A percentile compares a stretch with the other conserved stretches of the same genome.
phyloP scores from a whole-genome alignment of 1,140 invertebrate species.

The Nomia melanderi region DNA sequence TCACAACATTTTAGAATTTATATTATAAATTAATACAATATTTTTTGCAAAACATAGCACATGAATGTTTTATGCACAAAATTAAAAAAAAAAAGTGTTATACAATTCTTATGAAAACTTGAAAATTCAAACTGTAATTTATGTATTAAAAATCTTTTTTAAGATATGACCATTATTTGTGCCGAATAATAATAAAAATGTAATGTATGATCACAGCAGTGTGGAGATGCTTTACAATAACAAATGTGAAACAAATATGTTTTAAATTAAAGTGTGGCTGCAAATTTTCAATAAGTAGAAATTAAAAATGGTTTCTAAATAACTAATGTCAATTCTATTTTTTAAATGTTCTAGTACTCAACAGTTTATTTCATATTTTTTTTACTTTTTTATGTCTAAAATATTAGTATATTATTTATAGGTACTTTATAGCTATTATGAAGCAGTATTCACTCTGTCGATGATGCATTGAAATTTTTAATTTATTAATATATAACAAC shows the following conservation, averaged over 20 bases:
- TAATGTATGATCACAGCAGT: slow-evolving; percentile 72
- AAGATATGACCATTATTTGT: slow-evolving; percentile 58
- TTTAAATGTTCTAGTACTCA: slow-evolving; percentile 64
- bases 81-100: not conserved
- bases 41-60: not conserved
- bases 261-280: slow-evolving; percentile 33
- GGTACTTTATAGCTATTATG: slow-evolving; percentile 77
- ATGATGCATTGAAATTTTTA: slow-evolving; percentile 70
- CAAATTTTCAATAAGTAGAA: slow-evolving; percentile 33
- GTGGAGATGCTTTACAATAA: slow-evolving; percentile 70
- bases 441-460: slow-evolving; percentile 75
- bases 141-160: not conserved
- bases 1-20: not conserved
- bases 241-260: slow-evolving; percentile 27
- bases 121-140: slow-evolving; percentile 21
- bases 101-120: not conserved
- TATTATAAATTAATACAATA: not conserved
- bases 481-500: slow-evolving; percentile 77
- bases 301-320: slow-evolving; percentile 51
- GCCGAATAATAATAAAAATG: slow-evolving; percentile 70
- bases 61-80: not conserved
- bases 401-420: slow-evolving; percentile 75
- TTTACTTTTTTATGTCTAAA: slow-evolving; percentile 73
- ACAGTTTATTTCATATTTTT: slow-evolving; percentile 71
- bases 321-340: slow-evolving; percentile 47